Percentiles rank a stretch among this genome's conserved stretches.
phyloP scores from a whole-genome alignment of 2,113 vertebrate species.

The Tapirus terrestris region DNA sequence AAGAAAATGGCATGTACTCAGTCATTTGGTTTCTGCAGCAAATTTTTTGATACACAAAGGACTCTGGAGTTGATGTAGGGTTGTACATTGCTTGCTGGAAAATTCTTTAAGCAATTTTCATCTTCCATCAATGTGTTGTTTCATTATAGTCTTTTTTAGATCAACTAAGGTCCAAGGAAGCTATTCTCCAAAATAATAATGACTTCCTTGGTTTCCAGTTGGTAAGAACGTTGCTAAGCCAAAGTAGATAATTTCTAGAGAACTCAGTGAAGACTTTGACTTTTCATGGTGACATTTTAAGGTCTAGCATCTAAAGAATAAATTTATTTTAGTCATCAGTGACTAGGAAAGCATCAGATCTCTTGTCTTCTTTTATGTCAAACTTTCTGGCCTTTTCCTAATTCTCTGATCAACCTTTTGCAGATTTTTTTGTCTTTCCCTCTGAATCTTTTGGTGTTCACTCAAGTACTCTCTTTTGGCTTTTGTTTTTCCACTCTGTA shows the following conservation, averaged over 20 bases:
- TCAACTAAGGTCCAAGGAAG: background rate
- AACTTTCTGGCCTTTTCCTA: background rate
- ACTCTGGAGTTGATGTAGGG: background rate
- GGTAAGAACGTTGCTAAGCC: background rate
- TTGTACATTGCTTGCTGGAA: background rate
- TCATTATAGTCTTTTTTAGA: background rate
- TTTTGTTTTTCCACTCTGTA: background rate
- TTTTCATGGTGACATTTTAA: conserved; percentile 26
- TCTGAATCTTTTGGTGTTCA: background rate
- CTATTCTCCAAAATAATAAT: background rate
- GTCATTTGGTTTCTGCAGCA: conserved; percentile 24
- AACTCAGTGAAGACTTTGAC: background rate
- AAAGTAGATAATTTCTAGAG: conserved; percentile 34
- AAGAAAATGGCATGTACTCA: background rate
- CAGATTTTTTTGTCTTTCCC: background rate
- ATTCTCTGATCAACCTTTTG: background rate
- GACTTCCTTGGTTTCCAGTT: background rate
- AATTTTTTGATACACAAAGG: background rate
- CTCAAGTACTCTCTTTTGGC: background rate
- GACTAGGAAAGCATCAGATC: background rate
- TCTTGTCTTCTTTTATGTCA: conserved; percentile 1
- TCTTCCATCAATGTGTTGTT: background rate
- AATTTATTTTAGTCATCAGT: conserved; percentile 12
- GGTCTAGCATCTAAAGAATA: background rate
- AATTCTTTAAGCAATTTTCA: conserved; percentile 7